Percentiles rank a stretch among this genome's conserved stretches.
These are phyloP conservation scores for Hylaeus volcanicus DNA, from an alignment of 1,140 invertebrate genomes.

Conservation along the genomic window DNA sequence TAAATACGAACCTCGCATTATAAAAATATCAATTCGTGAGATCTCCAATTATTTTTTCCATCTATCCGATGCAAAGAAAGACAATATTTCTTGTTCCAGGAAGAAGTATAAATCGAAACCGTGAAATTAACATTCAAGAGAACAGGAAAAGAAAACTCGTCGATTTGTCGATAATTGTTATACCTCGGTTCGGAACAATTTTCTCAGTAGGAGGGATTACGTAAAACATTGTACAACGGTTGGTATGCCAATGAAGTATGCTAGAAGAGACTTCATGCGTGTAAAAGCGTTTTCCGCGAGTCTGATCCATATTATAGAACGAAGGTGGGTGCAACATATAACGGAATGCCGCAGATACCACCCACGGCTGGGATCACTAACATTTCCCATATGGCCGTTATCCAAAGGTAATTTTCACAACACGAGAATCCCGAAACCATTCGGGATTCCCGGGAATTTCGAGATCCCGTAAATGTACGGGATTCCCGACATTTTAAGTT, in stretches of 20 bases:
- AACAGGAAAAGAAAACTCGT: neutral
- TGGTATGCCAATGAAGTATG: constrained; percentile 48
- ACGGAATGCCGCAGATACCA: constrained; percentile 64
- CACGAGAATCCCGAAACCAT: constrained; percentile 32
- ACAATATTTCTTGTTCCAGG: neutral
- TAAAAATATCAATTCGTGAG: too few relatives aligned
- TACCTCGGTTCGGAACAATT: neutral
- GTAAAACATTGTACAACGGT: constrained; percentile 66
- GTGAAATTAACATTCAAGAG: neutral
- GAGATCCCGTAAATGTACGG: too few relatives aligned
- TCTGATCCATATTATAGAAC: constrained; percentile 65
- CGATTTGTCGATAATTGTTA: neutral
- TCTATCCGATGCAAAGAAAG: neutral
- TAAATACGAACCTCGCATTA: too few relatives aligned
- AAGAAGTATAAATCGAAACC: neutral
- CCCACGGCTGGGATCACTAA: constrained; percentile 56
- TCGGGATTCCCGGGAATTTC: neutral
- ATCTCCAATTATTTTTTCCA: neutral
- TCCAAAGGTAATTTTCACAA: constrained; percentile 42
- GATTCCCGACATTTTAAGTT: too few relatives aligned
- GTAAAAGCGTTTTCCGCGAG: constrained; percentile 53
- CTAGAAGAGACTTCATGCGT: constrained; percentile 54
- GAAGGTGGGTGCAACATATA: constrained; percentile 68
- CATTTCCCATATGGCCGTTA: constrained; percentile 55
- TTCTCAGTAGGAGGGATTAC: constrained; percentile 47